phyloP scores from a whole-genome alignment of 1,140 invertebrate species.

The Drosophila rufa region DNA sequence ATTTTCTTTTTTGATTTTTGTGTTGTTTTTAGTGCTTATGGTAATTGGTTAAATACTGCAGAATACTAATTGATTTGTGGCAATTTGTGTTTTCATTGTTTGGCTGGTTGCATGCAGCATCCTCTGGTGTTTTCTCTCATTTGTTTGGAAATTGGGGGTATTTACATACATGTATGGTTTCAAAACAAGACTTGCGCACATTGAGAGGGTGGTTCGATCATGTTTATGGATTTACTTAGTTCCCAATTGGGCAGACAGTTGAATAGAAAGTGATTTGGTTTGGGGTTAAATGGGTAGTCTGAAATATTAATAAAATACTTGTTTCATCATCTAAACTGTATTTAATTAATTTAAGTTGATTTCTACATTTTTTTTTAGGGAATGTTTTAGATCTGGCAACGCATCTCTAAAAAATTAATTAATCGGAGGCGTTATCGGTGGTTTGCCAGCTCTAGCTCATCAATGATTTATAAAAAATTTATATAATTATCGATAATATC shows the following conservation, averaged over 20 bases:
- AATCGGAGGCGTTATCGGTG: neutral
- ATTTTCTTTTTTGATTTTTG: constrained; percentile 22
- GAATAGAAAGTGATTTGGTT: neutral
- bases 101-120: constrained; percentile 43
- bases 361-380: too few relatives aligned
- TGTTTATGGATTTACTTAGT: neutral
- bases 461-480: neutral
- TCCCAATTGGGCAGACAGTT: neutral
- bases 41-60: constrained; percentile 45
- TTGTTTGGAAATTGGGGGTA: constrained; percentile 8
- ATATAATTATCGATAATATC: neutral
- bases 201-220: neutral
- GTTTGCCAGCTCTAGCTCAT: neutral
- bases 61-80: constrained; percentile 43
- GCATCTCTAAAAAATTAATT: neutral
- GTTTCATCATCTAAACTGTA: neutral
- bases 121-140: constrained; percentile 42
- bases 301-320: too few relatives aligned
- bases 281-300: neutral
- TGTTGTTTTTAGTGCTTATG: constrained; percentile 43
- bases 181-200: constrained; percentile 11
- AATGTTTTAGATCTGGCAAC: too few relatives aligned
- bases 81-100: constrained; percentile 47
- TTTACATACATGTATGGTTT: constrained; percentile 23
- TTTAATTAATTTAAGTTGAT: too few relatives aligned